A percentile compares a stretch with the other conserved stretches of the same genome.
Conservation (phyloP, 2,797 vertebrate species). For the Discoglossus pictus region DNA sequence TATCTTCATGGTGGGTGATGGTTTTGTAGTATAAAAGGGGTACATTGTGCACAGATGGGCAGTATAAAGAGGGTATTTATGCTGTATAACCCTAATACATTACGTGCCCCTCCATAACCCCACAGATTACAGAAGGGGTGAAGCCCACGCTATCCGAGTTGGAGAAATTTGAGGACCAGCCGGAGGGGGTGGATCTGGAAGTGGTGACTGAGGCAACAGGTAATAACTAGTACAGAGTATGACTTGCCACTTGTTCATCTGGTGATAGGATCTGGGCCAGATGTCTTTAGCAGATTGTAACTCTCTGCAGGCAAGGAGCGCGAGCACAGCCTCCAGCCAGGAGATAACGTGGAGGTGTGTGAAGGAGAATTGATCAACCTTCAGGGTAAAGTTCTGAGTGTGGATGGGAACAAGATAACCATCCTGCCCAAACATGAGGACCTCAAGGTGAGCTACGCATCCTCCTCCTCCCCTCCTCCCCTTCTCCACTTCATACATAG, state of each 20-base stretch:
- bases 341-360: constrained; percentile 95
- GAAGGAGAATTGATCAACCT: constrained; percentile 95
- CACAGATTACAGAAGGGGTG: constrained; percentile 91
- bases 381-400: constrained; percentile 93
- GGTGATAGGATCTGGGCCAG: too few relatives aligned
- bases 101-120: neutral
- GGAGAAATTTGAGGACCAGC: constrained; percentile 96
- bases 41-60: too few relatives aligned
- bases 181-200: constrained; percentile 93
- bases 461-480: neutral
- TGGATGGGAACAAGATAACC: constrained; percentile 95
- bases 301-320: constrained; percentile 82
- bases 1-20: too few relatives aligned
- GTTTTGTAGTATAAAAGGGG: too few relatives aligned
- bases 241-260: neutral
- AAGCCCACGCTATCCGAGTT: constrained; percentile 93
- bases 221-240: constrained; percentile 41
- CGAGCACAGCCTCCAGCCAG: constrained; percentile 92
- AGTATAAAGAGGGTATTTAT: too few relatives aligned
- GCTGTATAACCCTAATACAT: too few relatives aligned
- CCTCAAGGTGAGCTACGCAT: constrained; percentile 80
- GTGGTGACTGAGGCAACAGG: constrained; percentile 92
- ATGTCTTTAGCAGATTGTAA: fast-evolving
- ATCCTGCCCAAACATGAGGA: constrained; percentile 97
- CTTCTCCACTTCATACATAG: neutral